phyloP scores from a whole-genome alignment of 2,888 invertebrate species.

The Ischnura elegans region DNA sequence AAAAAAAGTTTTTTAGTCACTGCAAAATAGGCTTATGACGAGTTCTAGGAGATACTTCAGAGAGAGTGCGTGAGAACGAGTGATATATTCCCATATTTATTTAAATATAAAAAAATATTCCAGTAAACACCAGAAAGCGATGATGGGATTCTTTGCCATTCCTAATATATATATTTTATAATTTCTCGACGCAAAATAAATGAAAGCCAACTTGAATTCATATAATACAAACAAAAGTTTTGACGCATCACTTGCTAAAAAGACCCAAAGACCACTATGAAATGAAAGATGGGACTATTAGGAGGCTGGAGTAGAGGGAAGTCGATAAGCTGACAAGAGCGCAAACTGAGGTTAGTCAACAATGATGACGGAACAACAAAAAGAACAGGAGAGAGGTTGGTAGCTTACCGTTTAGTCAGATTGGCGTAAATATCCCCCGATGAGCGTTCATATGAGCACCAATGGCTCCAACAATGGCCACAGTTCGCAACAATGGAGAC shows the following conservation, averaged over 20 bases:
- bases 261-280: neutral
- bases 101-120: too few species aligned
- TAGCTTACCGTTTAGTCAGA: conserved; percentile 58
- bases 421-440: conserved; percentile 35
- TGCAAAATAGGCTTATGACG: too few species aligned
- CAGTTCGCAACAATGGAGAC: neutral
- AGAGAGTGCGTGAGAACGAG: too few species aligned
- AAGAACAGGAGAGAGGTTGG: neutral
- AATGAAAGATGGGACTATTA: neutral
- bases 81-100: too few species aligned
- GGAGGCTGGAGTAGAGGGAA: neutral
- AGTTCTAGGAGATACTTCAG: too few species aligned
- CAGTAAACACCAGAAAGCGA: too few species aligned
- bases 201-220: neutral
- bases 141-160: too few species aligned
- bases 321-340: neutral
- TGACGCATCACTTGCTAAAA: neutral
- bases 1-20: too few species aligned
- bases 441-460: conserved; percentile 54
- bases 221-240: neutral
- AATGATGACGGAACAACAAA: neutral
- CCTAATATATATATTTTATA: too few species aligned
- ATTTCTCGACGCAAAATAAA: neutral
- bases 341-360: neutral
- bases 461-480: conserved; percentile 44